A percentile compares a stretch with the other conserved stretches of the same genome.
Conservation (phyloP, 2,113 vertebrate species). For the Eulacestoma nigropectus region DNA sequence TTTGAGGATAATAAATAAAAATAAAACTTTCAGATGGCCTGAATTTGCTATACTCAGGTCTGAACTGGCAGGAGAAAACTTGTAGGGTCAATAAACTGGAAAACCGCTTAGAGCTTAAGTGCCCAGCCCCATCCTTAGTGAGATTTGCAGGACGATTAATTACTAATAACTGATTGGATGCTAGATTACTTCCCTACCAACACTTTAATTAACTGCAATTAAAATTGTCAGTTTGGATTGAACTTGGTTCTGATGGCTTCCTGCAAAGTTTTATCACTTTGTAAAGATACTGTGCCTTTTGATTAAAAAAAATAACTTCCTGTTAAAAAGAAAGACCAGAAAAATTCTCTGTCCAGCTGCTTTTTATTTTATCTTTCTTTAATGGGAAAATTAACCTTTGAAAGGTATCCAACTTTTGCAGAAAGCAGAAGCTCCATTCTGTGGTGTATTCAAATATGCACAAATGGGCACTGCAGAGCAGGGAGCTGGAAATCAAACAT, state of each 20-base stretch:
- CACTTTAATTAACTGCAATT: neutral
- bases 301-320: neutral
- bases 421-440: neutral
- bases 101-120: neutral
- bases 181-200: neutral
- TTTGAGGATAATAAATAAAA: neutral
- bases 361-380: conserved; percentile 33
- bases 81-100: neutral
- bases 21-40: neutral
- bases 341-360: neutral
- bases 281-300: neutral
- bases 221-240: neutral
- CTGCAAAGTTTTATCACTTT: neutral
- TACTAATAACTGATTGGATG: neutral
- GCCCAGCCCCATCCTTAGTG: neutral
- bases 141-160: neutral
- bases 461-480: neutral
- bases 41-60: neutral
- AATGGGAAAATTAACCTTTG: neutral
- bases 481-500: neutral
- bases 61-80: neutral
- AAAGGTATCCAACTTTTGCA: neutral
- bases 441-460: neutral
- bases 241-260: neutral
- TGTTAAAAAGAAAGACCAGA: neutral